Evolutionary conservation across 2,888 invertebrate genomes (phyloP), one percentile per base, ranked within the genome.

Genomic region (Cremastobaeus sp.): DNA sequence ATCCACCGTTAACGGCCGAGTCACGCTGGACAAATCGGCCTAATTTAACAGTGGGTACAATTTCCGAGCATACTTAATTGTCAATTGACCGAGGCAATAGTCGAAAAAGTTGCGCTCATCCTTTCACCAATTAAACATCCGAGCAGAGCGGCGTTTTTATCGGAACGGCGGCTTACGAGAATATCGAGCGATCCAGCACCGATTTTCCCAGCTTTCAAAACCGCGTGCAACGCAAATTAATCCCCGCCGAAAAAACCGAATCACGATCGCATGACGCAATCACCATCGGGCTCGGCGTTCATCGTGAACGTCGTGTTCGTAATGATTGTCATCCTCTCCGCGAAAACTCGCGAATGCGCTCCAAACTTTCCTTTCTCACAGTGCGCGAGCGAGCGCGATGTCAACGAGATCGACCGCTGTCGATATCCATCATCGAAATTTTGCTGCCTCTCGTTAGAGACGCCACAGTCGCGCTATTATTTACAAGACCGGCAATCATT

Each of bases 311-410:
- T 55, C 55, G 60, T 66, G 60, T 34, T 43, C 18, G 43, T 48
- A 68, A 73, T 60, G 59, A 54, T 66, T 66, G 66, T 66, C 73
- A 66, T 60, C 66, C 72, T 32, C 30, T 35, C 50, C 60, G 60
- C 54, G 60, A 66, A 60, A 52, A 66, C 20, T 35, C 60, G 52
- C 72, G 41, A 14, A 37, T 17, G 14, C 39, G 25, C 28, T 20
- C 25, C 21, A 28, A 54, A 70, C 71, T 71, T 71, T 57, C 71
- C 62, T 73, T 73, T 66, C 73, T 68, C 66, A 66, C 65, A 60
- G 54, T 50, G 45, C 52, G 43, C 41, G 41, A 17, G 41, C 35
- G 20, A 14, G 54, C 30, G 43, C 32, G 32, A 73, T 68, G 73
- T 62, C 66, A 73, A 73, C 62, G 68, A 57, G 62, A 68, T 57